A percentile compares a stretch with the other conserved stretches of the same genome.
Conservation (phyloP, 1,140 invertebrate genomes). For the Acromyrmex echinatior region DNA sequence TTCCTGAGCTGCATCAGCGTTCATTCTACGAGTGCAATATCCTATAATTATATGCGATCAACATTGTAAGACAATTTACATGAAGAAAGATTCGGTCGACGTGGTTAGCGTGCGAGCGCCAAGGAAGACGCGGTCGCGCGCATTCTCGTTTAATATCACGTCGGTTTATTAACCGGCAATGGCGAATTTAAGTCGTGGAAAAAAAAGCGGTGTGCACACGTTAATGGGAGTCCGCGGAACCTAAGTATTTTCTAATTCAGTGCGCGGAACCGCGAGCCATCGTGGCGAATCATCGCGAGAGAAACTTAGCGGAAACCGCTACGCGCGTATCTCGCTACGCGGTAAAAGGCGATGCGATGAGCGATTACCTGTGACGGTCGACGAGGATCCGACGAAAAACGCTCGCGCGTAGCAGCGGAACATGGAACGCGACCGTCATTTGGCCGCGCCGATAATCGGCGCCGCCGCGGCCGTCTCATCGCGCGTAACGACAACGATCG, state of each 20-base stretch:
- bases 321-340: background rate
- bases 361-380: slow-evolving; percentile 41
- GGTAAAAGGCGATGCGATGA: slow-evolving; percentile 23
- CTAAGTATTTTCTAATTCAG: slow-evolving; percentile 58
- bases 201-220: slow-evolving; percentile 51
- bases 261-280: slow-evolving; percentile 45
- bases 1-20: background rate
- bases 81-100: slow-evolving; percentile 30
- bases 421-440: background rate
- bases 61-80: slow-evolving; percentile 50
- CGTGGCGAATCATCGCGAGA: slow-evolving; percentile 22
- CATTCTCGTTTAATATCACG: slow-evolving; percentile 42
- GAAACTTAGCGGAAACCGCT: background rate
- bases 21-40: slow-evolving; percentile 35
- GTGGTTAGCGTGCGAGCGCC: background rate
- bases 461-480: slow-evolving; percentile 14
- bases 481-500: slow-evolving; percentile 47
- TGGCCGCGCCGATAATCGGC: slow-evolving; percentile 31
- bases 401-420: slow-evolving; percentile 8
- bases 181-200: slow-evolving; percentile 52
- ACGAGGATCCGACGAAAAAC: slow-evolving; percentile 36
- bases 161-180: slow-evolving; percentile 54
- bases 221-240: slow-evolving; percentile 46
- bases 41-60: slow-evolving; percentile 30
- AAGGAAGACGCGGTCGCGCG: slow-evolving; percentile 5